Evolutionary conservation across 1,140 invertebrate genomes (phyloP), one percentile per base, ranked within the genome.

Genomic region (Dreissena rostriformis): DNA sequence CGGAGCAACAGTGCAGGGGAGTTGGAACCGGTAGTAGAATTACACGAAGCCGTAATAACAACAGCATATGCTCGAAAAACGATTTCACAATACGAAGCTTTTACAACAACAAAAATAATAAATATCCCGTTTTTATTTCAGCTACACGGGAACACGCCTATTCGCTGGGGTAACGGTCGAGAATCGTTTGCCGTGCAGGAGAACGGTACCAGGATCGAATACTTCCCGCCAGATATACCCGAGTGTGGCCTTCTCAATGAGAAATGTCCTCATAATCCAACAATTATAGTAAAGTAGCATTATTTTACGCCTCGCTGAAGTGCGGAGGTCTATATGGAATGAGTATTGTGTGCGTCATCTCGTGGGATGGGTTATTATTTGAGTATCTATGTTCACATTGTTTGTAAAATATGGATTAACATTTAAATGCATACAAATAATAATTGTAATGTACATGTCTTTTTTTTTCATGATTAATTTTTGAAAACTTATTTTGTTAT

Each of bases 201-300:
- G 29, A 61, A 74, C 14, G 72, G 49, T 15, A 26, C 51, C 1
- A 39, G 8, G 22, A 61, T n/a, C 71, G 22, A 24, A 19, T 75
- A 75, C 55, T 72, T 63, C 11, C 80, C 80, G 11, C 80, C 80
- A 0, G 80, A 82, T 61, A 74, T 61, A 2, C 80, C 80, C 11
- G 19, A 17, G 4, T 82, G 80, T 57, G 80, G 80, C 11, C 66
- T 82, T 17, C 74, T 63, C 28, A 63, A 74, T 53, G 80, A 82
- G 22, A 28, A 57, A 15, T 82, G 80, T 29, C 80, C 57, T 0
- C 14, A 0, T 39, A 6, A 4, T 2, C 57, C 57, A n/a, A 4
- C 57, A 12, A 39, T 39, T 39, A 39, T 39, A 39, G 39, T 8
- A 39, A 39, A n/a, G n/a, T n/a, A n/a, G n/a, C n/a, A n/a, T n/a